Conservation (phyloP, 2,888 invertebrate species). For the Gryllus longicercus region DNA sequence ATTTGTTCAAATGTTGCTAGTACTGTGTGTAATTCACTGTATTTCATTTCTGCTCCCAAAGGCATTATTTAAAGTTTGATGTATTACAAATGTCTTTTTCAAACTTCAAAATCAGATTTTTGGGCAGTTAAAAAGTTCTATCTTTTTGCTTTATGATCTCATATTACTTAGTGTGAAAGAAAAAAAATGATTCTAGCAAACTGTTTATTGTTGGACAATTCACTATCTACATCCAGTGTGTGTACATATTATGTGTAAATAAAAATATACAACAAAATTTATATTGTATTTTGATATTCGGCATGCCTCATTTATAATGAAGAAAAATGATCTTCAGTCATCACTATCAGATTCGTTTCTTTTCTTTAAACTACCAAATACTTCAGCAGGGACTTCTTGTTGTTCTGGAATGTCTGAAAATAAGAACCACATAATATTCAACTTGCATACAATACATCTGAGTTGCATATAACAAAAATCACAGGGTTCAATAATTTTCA, state of each 20-base stretch:
- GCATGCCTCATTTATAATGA: neutral
- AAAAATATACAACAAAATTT: constrained; percentile 3
- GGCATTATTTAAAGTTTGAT: constrained; percentile 38
- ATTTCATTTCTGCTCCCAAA: constrained; percentile 67
- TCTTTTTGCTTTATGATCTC: no score
- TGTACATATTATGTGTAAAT: neutral
- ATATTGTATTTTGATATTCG: neutral
- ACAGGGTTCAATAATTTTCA: no score
- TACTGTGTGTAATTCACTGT: constrained; percentile 72
- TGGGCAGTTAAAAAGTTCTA: no score
- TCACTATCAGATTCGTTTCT: constrained; percentile 25
- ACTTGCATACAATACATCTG: neutral
- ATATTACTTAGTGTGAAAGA: no score
- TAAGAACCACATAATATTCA: constrained; percentile 11
- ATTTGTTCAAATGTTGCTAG: constrained; percentile 53
- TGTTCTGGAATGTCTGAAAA: constrained; percentile 67
- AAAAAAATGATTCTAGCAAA: no score
- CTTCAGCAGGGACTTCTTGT: constrained; percentile 81
- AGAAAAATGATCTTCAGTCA: neutral
- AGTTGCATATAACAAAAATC: no score
- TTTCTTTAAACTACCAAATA: constrained; percentile 76
- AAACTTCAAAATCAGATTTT: no score
- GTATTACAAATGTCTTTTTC: no score
- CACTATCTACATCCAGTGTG: neutral
- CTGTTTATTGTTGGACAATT: no score